Conservation (phyloP, 2,113 vertebrate species). For the Canis aureus region DNA sequence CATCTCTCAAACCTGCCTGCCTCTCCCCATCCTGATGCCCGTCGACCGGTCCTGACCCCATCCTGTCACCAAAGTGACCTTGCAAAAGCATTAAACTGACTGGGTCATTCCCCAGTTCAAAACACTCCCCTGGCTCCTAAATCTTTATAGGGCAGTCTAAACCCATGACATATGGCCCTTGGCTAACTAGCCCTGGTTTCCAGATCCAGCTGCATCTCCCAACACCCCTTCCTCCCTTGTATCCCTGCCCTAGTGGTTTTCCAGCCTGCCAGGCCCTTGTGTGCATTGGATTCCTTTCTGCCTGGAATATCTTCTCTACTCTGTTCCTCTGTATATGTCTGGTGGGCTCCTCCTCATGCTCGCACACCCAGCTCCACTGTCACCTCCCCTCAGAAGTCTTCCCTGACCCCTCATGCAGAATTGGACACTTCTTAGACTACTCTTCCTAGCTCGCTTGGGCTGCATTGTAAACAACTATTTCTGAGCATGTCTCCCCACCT, state of each 20-base stretch:
- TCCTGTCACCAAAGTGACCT: neutral
- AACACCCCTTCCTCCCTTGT: neutral
- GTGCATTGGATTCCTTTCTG: neutral
- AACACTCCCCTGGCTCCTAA: neutral
- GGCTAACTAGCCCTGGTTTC: neutral
- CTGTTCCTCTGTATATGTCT: neutral
- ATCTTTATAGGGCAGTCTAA: neutral
- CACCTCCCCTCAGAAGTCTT: slow-evolving; percentile 28
- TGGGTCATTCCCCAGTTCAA: neutral
- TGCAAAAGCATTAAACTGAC: neutral
- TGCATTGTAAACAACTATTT: neutral
- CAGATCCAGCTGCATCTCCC: neutral
- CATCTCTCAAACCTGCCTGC: neutral
- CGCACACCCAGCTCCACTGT: neutral
- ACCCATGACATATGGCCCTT: neutral
- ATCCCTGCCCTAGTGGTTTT: neutral
- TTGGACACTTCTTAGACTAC: neutral
- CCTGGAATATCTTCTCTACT: neutral
- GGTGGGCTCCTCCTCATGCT: neutral
- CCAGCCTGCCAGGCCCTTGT: neutral
- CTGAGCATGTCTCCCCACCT: neutral
- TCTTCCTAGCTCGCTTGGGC: neutral
- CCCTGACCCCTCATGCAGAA: neutral
- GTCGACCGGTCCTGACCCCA: neutral
- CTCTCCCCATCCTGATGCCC: neutral